Base-by-base conservation (phyloP, 2,888 invertebrate genomes). In the Ernsta delagoae region DNA sequence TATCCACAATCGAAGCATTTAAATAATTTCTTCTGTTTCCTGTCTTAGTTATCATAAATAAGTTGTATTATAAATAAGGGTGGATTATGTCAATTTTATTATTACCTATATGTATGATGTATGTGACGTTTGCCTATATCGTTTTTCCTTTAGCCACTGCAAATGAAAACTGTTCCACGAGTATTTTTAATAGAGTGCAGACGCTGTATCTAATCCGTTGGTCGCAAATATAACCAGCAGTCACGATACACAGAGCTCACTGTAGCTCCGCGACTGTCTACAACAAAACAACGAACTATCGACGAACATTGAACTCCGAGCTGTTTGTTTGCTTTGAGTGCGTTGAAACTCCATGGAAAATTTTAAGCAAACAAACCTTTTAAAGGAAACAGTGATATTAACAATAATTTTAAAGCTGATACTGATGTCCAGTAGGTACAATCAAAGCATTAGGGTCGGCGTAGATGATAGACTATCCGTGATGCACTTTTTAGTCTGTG, bases 301-400 rank as follows among this genome's bases (percentile, higher is more conserved):
- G 16, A 50, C 50, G 50, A 24, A 50, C 50, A 50, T 50, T 50
- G 50, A 50, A 50, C 50, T 50, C 50, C 16, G 50, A 24, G 50
- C 50, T 50, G 6, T 48, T 48, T 48, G n/a, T 48, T 48, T 48
- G 48, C n/a, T 48, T 16, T 48, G 12, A 48, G 24, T 45, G n/a
- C 45, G 3, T 24, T 16, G 24, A 12, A 50, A 9, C 0, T 50
- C 24, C 7, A 24, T 50, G 24, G 8, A 39, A 50, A 0, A 8
- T 24, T 50, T 50, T 50, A 24, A 24, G 24, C 3, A 50, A 50
- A 50, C 5, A 50, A 8, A 24, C 8, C 8, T 24, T 50, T 50
- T 50, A 50, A 16, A 50, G 8, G 24, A 4, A 50, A 8, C 12
- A 8, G 24, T 3, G 24, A 5, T 8, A 50, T 24, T 50, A 50